Conservation (phyloP, 2,113 vertebrate genomes). For the Dipodomys ordii region DNA sequence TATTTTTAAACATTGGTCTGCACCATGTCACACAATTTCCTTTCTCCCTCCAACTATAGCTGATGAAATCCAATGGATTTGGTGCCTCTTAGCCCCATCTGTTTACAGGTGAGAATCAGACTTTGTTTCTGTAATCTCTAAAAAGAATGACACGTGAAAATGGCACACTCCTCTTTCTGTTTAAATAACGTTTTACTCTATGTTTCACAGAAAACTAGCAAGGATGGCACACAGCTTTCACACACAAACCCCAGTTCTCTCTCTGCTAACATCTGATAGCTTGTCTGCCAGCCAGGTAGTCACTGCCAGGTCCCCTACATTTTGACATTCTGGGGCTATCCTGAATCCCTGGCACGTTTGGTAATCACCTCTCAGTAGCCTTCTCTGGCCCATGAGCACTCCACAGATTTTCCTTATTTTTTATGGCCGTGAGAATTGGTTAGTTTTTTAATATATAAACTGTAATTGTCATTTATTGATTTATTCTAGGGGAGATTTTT, state of each 20-base stretch:
- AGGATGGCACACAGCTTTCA: background rate
- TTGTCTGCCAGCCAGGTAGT: background rate
- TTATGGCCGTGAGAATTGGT: background rate
- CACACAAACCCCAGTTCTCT: background rate
- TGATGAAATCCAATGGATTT: background rate
- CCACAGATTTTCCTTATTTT: background rate
- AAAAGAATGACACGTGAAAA: background rate
- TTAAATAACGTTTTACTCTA: background rate
- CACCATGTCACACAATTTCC: background rate
- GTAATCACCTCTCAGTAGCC: background rate
- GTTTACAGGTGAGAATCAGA: background rate
- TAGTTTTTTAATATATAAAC: no score
- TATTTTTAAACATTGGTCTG: background rate
- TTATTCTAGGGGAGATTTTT: no score
- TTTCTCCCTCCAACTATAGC: background rate
- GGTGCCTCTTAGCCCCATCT: background rate
- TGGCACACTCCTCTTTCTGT: background rate
- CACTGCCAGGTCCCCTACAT: background rate
- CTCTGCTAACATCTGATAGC: background rate
- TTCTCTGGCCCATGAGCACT: background rate
- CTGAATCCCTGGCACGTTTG: background rate
- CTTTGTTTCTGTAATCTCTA: background rate
- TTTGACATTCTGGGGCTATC: background rate
- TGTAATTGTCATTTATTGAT: no score
- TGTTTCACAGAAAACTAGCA: background rate